Evolutionary conservation across 2,113 vertebrate genomes (phyloP).

Genomic region (Xiphorhynchus elegans): DNA sequence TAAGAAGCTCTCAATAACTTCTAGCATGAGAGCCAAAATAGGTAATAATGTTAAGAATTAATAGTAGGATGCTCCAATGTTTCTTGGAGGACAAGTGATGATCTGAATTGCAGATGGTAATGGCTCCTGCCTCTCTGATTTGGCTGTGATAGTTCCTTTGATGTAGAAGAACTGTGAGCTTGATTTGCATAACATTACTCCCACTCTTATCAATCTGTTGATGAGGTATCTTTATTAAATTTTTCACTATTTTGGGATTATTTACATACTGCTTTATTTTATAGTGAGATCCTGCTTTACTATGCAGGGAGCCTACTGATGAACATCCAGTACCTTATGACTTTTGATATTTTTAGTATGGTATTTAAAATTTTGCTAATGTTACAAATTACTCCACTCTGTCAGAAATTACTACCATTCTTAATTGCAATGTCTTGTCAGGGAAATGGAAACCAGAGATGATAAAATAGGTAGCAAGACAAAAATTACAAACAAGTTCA

Average conservation of each 20-base stretch:
- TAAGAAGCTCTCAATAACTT: neutral
- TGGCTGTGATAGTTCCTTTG: conserved; percentile 47
- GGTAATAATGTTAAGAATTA: neutral
- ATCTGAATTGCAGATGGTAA: conserved; percentile 48
- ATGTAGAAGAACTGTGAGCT: conserved; percentile 45
- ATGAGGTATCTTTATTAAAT: conserved; percentile 39
- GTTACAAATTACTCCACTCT: neutral
- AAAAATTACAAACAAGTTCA: neutral
- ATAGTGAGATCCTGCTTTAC: conserved; percentile 8
- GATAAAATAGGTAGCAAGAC: neutral
- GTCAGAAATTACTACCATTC: neutral
- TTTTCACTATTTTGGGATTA: conserved; percentile 17
- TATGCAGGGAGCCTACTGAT: neutral
- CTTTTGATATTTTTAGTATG: neutral
- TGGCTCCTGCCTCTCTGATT: conserved; percentile 28
- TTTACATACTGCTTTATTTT: conserved; percentile 32
- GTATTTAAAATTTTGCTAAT: neutral
- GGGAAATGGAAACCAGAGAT: neutral
- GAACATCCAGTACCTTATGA: neutral
- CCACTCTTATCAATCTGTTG: conserved; percentile 29
- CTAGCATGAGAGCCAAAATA: neutral
- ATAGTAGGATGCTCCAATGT: neutral
- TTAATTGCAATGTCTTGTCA: neutral
- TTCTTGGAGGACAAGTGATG: conserved; percentile 15
- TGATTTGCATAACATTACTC: conserved; percentile 41